Evolutionary conservation across 2,797 vertebrate genomes (phyloP).

Genomic region (Chiloscyllium punctatum): DNA sequence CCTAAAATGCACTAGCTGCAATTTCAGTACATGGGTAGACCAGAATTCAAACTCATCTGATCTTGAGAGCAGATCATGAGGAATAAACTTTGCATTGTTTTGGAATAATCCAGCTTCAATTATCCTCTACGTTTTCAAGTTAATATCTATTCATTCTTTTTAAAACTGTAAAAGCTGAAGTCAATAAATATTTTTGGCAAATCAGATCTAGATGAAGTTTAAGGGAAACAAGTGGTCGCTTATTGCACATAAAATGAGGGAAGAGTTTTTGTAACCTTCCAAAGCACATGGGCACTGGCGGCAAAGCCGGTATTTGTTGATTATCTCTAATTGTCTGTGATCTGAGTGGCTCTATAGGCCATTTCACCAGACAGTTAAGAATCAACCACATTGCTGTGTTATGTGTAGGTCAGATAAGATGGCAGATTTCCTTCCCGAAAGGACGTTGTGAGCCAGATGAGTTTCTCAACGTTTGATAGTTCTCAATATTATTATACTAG

Average conservation of each 20-base stretch:
- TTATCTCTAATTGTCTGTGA: too few species aligned
- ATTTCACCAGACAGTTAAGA: too few species aligned
- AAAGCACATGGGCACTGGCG: too few species aligned
- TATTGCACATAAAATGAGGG: background rate
- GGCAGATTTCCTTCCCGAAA: too few species aligned
- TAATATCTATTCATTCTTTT: background rate
- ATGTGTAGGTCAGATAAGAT: too few species aligned
- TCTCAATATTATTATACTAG: too few species aligned
- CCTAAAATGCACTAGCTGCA: background rate
- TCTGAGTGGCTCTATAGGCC: too few species aligned
- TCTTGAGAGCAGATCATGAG: background rate
- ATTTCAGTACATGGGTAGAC: too few species aligned
- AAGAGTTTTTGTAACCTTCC: background rate
- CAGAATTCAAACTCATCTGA: background rate
- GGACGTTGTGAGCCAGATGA: too few species aligned
- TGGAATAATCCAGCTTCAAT: background rate
- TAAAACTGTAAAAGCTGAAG: background rate
- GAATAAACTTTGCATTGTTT: background rate
- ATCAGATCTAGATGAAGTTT: background rate
- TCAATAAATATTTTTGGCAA: background rate
- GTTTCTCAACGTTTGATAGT: too few species aligned
- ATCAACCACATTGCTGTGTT: too few species aligned
- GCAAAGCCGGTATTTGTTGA: too few species aligned
- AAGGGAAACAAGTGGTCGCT: background rate
- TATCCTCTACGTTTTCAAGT: background rate